Percentiles rank a stretch among this genome's conserved stretches.
Conservation (phyloP, 2,113 vertebrate species). For the Aldabrachelys gigantea region DNA sequence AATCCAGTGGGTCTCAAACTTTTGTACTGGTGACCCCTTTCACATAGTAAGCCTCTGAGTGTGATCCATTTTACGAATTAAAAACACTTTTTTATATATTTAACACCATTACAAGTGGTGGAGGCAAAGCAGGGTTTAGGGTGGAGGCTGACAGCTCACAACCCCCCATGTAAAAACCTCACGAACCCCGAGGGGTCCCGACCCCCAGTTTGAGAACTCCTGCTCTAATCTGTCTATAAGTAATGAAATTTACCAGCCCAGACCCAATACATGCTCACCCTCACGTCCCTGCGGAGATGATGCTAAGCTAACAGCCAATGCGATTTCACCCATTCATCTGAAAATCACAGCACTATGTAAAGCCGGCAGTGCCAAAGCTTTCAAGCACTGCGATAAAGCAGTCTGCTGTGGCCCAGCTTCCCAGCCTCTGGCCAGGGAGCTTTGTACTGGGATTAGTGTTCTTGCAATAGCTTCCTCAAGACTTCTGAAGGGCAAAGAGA, state of each 20-base stretch:
- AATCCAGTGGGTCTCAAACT: neutral
- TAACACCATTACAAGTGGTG: too few relatives aligned
- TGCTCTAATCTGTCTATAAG: neutral
- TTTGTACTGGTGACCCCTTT: too few relatives aligned
- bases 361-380: neutral
- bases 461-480: constrained; percentile 19
- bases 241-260: constrained; percentile 18
- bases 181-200: too few relatives aligned
- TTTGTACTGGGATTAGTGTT: neutral
- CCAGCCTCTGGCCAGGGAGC: neutral
- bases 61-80: too few relatives aligned
- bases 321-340: neutral
- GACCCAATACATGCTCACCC: neutral
- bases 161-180: too few relatives aligned
- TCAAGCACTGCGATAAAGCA: neutral
- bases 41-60: too few relatives aligned
- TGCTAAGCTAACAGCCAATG: neutral
- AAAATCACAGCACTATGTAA: neutral
- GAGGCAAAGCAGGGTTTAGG: too few relatives aligned
- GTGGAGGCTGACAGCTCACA: too few relatives aligned
- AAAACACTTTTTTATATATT: too few relatives aligned
- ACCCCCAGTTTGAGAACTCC: too few relatives aligned
- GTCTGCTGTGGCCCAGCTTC: neutral
- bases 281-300: neutral
- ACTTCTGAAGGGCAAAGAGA: constrained; percentile 24